Evolutionary conservation across 2,113 vertebrate genomes (phyloP), one percentile per base, ranked within the genome.

Genomic region (Silurus meridionalis): DNA sequence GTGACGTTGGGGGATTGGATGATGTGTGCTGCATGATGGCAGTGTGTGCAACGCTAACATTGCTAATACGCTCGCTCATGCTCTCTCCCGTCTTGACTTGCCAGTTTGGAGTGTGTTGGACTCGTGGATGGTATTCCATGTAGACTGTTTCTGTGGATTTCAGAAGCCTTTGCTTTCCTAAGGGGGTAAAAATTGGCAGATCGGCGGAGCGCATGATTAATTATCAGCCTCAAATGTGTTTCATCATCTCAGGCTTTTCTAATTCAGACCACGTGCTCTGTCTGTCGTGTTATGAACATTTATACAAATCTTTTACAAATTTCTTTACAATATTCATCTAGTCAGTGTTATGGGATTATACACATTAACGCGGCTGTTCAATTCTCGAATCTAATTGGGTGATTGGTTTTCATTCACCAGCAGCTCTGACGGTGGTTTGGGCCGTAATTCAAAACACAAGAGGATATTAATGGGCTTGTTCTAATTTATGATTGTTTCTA

Each of bases 31-130:
- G 83, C 72, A 85, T 60, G 63, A 82, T 82, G 69, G 57, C 60
- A 86, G 84, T 28, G 75, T 75, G 80, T 82, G 69, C 64, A 53
- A 37, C 55, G 23, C 71, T 74, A 85, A 72, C 86, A 86, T 60
- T 83, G 57, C 52, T 80, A 85, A 86, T 81, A 57, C 50, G 15
- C 8, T 25, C 23, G 2, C 60, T 91, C 89, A 89, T 89, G 89
- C 91, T 81, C 83, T 85, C 77, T 90, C 83, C 77, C 8, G 63
- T 74, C 82, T 90, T 52, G 53, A 28, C 52, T 53, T 86, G 78
- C 58, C 60, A 61, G 60, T 83, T 83, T 79, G 67, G 63, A 80
- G 52, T 83, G 63, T 23, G 37, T 37, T 37, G 8, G 4, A 14
- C 5, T 66, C 80, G 80, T 85, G 14, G 81, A n/a, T 25, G 15